Evolutionary conservation across 2,888 invertebrate species (phyloP), one percentile per base, ranked within the genome.

Genomic region (Argynnis bischoffii): DNA sequence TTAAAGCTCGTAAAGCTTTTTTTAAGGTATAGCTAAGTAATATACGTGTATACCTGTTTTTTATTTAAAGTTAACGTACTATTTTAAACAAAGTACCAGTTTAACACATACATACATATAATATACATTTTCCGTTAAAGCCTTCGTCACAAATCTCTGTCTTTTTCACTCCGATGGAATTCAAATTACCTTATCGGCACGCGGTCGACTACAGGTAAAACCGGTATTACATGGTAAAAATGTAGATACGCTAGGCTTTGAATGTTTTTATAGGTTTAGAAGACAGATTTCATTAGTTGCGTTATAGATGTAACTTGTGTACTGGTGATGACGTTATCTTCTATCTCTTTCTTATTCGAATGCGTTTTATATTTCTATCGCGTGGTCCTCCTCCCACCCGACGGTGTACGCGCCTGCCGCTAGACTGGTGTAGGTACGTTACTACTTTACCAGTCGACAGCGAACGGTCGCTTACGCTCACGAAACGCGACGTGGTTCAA

Each of bases 161-260:
- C 89, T 89, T 91, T 89, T 87, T 92, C 90, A 84, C 89, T 88
- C 91, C 78, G 78, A 82, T 85, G 88, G 91, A 89, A 92, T 92
- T 89, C 85, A 85, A 90, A 90, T 89, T 87, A 84, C 88, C 87
- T 89, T 90, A 91, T 88, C 87, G 86, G 89, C 84, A 87, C 85
- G 84, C 86, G 80, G 83, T 79, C 76, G 76, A 75, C 78, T 82
- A 84, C 90, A 92, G 90, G 90, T 91, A 89, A 88, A 89, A 90
- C 92, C 85, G 79, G 87, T 90, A 88, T 88, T 84, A 90, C 74
- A 72, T 78, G 79, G 79, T 77, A 71, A 85, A 85, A 85, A 80
- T 85, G 74, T 72, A 81, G 70, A 81, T 70, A 79, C 76, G 73
- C 72, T 64, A 73, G 75, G 75, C 78, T 72, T 76, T 77, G 72